Conservation (phyloP, 2,113 vertebrate genomes). For the Oceanodroma tethys region DNA sequence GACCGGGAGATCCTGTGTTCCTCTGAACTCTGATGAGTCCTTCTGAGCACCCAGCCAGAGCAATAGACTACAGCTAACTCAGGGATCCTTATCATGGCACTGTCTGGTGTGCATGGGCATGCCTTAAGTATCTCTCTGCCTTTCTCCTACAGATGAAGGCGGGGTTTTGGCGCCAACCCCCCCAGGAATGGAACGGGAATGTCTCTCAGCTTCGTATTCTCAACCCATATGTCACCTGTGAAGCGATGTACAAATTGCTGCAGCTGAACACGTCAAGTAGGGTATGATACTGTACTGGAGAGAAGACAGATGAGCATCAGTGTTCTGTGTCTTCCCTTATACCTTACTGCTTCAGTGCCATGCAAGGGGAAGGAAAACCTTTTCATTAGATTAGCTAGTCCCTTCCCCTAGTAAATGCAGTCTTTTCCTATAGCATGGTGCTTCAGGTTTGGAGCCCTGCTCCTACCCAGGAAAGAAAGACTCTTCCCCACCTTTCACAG, state of each 20-base stretch:
- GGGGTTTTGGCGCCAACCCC: not conserved
- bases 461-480: not conserved
- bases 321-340: not conserved
- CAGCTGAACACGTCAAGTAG: not conserved
- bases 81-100: not conserved
- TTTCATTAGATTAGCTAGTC: not conserved
- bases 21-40: not conserved
- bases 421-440: not conserved
- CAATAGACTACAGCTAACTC: not conserved
- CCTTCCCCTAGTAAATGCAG: not conserved
- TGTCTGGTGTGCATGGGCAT: not conserved
- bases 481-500: not conserved
- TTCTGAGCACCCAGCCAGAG: not conserved
- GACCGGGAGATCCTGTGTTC: not conserved
- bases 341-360: not conserved
- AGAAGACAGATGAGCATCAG: not conserved
- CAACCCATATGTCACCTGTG: not conserved
- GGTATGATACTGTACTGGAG: not conserved
- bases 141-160: not conserved
- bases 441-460: not conserved
- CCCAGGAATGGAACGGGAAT: fast-evolving
- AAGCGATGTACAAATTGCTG: not conserved
- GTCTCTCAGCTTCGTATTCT: not conserved
- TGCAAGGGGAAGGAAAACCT: not conserved
- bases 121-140: not conserved